Conservation (phyloP, 1,140 invertebrate genomes). For the Kradibia gibbosae region DNA sequence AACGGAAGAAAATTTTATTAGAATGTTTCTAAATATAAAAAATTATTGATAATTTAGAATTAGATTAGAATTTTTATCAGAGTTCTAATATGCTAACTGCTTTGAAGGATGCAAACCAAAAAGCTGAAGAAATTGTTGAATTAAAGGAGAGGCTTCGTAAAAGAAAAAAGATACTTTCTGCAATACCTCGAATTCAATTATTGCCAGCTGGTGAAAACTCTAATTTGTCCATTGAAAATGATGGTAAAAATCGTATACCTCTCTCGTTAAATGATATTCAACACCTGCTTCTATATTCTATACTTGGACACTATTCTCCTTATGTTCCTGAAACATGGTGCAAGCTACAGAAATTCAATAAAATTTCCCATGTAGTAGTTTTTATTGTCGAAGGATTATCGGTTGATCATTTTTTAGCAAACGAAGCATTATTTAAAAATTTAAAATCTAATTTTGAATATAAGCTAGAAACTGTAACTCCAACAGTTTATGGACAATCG, state of each 20-base stretch:
- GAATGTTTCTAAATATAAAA: too few species aligned
- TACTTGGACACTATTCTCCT: constrained; percentile 81
- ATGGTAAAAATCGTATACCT: constrained; percentile 77
- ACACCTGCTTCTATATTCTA: constrained; percentile 84
- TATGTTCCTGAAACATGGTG: constrained; percentile 85
- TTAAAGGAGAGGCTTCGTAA: constrained; percentile 74
- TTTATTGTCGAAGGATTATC: constrained; percentile 86
- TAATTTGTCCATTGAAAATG: constrained; percentile 67
- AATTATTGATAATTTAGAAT: too few species aligned
- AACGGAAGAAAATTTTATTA: too few species aligned
- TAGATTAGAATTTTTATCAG: too few species aligned
- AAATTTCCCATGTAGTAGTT: constrained; percentile 78
- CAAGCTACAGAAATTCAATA: constrained; percentile 80
- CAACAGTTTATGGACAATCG: constrained; percentile 79
- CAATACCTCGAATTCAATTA: constrained; percentile 75
- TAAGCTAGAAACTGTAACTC: constrained; percentile 82
- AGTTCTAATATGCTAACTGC: constrained; percentile 33
- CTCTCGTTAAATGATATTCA: constrained; percentile 88
- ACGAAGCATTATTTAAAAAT: constrained; percentile 77
- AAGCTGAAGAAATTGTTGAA: constrained; percentile 73
- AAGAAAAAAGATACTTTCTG: constrained; percentile 73
- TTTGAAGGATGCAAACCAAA: constrained; percentile 35
- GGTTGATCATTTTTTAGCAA: constrained; percentile 79
- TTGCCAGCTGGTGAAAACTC: constrained; percentile 77
- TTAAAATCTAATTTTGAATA: constrained; percentile 76